phyloP scores from a whole-genome alignment of 2,113 vertebrate genomes.

The Cyrtonyx montezumae region DNA sequence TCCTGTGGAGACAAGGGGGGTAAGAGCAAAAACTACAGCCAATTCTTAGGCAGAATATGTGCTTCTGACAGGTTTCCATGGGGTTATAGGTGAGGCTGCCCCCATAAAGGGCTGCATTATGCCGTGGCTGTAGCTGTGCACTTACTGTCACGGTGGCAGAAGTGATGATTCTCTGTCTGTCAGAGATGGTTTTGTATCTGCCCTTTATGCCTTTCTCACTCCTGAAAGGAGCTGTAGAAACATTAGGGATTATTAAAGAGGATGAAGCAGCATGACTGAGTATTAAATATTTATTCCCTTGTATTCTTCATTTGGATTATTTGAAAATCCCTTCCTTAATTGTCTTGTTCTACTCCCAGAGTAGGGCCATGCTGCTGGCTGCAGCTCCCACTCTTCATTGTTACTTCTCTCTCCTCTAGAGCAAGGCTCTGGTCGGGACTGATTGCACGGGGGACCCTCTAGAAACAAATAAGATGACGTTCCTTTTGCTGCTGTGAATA shows the following conservation, averaged over 20 bases:
- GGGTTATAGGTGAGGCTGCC: background rate
- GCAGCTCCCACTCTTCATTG: background rate
- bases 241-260: background rate
- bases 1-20: background rate
- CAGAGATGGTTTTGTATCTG: background rate
- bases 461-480: background rate
- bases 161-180: background rate
- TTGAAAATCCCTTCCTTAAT: conserved; percentile 9
- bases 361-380: background rate
- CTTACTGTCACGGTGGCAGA: fast-evolving
- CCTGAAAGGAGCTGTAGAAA: background rate
- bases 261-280: background rate
- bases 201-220: background rate
- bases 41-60: background rate
- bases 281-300: conserved; percentile 47
- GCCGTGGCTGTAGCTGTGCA: background rate
- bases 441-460: background rate
- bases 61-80: background rate
- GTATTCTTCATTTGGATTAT: conserved; percentile 39
- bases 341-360: conserved; percentile 15
- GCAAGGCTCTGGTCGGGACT: background rate
- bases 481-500: conserved; percentile 11
- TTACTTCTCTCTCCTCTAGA: background rate
- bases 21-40: background rate
- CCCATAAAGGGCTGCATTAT: background rate